Conservation (phyloP, 1,140 invertebrate genomes). For the Apolygus lucorum region DNA sequence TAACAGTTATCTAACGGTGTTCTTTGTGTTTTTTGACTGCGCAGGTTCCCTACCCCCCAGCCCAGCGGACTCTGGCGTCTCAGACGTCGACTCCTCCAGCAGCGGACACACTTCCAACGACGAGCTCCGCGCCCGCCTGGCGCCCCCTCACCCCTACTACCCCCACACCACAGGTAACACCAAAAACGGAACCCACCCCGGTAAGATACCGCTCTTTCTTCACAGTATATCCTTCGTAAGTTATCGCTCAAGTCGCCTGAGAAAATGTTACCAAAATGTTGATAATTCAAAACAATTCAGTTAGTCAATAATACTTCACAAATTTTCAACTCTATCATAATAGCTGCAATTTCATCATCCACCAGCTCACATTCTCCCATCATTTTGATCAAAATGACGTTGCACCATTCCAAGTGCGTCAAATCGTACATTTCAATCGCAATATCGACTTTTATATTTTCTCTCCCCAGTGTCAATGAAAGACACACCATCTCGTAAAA, state of each 20-base stretch:
- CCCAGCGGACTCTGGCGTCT: conserved; percentile 93
- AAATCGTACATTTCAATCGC: neutral
- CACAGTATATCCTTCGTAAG: no score
- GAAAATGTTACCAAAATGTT: no score
- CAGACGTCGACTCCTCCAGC: conserved; percentile 90
- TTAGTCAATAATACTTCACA: no score
- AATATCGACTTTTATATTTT: no score
- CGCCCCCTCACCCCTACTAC: conserved; percentile 43
- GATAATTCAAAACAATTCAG: no score
- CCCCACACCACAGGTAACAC: conserved; percentile 36
- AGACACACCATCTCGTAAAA: no score
- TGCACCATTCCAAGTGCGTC: neutral
- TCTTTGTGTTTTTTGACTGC: conserved; percentile 24
- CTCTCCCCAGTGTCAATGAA: no score
- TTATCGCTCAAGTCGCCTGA: neutral
- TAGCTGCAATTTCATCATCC: no score
- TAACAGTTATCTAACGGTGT: no score
- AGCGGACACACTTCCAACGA: conserved; percentile 81
- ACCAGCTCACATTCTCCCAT: no score
- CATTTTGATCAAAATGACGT: no score
- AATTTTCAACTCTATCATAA: no score
- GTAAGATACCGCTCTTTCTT: conserved; percentile 10
- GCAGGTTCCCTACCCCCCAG: conserved; percentile 86
- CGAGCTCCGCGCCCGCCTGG: conserved; percentile 73
- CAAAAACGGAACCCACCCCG: neutral